phyloP scores from a whole-genome alignment of 2,888 invertebrate genomes.

The Agrilus mali region DNA sequence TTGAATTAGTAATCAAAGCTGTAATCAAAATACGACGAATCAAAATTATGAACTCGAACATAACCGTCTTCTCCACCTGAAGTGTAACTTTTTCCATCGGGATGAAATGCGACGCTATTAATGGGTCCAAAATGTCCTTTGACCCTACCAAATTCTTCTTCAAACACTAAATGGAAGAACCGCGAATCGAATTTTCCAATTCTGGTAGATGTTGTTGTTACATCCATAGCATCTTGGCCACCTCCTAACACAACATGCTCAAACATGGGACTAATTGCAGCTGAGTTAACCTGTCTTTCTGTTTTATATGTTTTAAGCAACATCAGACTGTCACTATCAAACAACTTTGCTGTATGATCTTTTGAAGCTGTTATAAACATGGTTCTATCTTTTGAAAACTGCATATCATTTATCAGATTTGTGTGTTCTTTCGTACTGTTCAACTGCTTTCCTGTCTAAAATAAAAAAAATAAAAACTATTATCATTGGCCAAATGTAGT shows the following conservation, averaged over 20 bases:
- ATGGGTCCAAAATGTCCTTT: constrained; percentile 99
- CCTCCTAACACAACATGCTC: constrained; percentile 98
- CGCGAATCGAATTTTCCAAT: constrained; percentile 62
- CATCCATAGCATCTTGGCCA: constrained; percentile 99
- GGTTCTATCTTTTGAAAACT: constrained; percentile 80
- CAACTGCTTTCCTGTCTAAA: constrained; percentile 69
- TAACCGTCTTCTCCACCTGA: constrained; percentile 99
- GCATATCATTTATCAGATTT: constrained; percentile 90
- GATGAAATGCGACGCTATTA: constrained; percentile 96
- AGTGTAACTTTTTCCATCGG: constrained; percentile 91
- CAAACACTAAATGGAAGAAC: constrained; percentile 91
- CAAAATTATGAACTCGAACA: constrained; percentile 90
- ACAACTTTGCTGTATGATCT: constrained; percentile 90
- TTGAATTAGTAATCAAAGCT: constrained; percentile 66
- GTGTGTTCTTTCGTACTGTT: constrained; percentile 72
- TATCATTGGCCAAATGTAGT: no score
- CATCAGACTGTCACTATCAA: constrained; percentile 78
- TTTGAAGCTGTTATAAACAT: constrained; percentile 97
- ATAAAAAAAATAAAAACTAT: constrained; percentile 13
- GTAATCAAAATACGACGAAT: constrained; percentile 92
- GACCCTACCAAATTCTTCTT: constrained; percentile 94
- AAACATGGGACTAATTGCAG: constrained; percentile 86
- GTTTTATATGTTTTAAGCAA: constrained; percentile 93
- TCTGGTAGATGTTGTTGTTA: constrained; percentile 86
- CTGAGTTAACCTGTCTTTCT: constrained; percentile 95